Conservation (phyloP, 2,113 vertebrate genomes). For the Gasterosteus aculeatus region DNA sequence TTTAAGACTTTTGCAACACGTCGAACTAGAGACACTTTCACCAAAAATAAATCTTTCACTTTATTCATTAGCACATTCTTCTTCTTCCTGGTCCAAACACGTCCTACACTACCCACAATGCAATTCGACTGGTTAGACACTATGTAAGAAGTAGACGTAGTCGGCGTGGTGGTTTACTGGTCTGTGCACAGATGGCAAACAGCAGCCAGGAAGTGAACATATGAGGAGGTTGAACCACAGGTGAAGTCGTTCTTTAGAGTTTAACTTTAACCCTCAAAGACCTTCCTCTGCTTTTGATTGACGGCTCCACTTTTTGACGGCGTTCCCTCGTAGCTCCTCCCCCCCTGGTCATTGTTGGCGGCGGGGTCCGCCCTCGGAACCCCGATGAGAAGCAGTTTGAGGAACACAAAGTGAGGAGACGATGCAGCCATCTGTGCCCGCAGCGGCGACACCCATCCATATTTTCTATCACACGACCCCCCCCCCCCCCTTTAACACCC, state of each 20-base stretch:
- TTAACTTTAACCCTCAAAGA: no score
- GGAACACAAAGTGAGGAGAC: slow-evolving; percentile 23
- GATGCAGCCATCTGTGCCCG: slow-evolving; percentile 62
- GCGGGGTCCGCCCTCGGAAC: not conserved
- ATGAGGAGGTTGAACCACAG: no score
- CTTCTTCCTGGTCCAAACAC: not conserved
- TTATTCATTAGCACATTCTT: not conserved
- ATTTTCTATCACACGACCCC: slow-evolving; percentile 9
- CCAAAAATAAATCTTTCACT: not conserved
- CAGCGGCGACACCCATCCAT: slow-evolving; percentile 38
- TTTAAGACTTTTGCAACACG: not conserved
- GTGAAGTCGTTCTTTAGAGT: no score
- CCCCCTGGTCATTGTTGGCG: not conserved
- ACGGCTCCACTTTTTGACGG: no score
- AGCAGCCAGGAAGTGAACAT: no score
- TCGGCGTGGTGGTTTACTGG: not conserved
- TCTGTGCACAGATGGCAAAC: no score
- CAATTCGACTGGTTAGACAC: not conserved
- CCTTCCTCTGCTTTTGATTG: no score
- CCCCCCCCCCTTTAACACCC: slow-evolving; percentile 19
- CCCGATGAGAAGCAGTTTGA: slow-evolving; percentile 26
- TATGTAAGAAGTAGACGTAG: not conserved
- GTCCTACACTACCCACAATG: slow-evolving; percentile 1
- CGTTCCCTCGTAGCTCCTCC: no score
- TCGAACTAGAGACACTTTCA: not conserved